Percentiles rank a stretch among this genome's conserved stretches.
Evolutionary conservation across 2,113 vertebrate genomes (phyloP).

Genomic region (Trinectes maculatus): DNA sequence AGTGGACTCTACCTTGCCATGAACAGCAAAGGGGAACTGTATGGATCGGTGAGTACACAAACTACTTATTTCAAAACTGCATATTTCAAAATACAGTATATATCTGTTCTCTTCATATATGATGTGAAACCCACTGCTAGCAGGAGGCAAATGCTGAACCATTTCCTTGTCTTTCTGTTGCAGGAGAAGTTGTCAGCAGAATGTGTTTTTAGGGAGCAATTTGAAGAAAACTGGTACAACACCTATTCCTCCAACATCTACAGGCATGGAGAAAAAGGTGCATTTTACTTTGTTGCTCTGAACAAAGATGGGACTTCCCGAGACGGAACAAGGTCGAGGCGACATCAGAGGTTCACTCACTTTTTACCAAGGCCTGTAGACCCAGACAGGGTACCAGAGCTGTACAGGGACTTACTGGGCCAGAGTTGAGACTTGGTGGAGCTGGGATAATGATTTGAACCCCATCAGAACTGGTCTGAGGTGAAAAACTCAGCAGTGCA

Average conservation of each 20-base stretch:
- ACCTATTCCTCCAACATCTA: slow-evolving; percentile 99
- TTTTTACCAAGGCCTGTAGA: slow-evolving; percentile 98
- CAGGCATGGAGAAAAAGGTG: slow-evolving; percentile 92
- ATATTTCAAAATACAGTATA: neutral
- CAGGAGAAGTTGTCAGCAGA: slow-evolving; percentile 97
- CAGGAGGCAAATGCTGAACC: slow-evolving; percentile 36
- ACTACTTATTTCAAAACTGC: neutral
- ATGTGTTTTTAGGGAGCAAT: slow-evolving; percentile 96
- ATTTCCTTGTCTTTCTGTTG: slow-evolving; percentile 33
- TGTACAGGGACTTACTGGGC: slow-evolving; percentile 97
- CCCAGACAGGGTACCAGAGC: slow-evolving; percentile 95
- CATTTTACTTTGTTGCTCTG: slow-evolving; percentile 94
- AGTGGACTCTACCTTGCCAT: slow-evolving; percentile 97
- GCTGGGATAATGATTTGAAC: neutral
- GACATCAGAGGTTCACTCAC: slow-evolving; percentile 98
- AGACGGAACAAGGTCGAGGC: slow-evolving; percentile 93
- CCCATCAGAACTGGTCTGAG: slow-evolving; percentile 17
- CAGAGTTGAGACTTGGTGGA: slow-evolving; percentile 92
- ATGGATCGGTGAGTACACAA: slow-evolving; percentile 91
- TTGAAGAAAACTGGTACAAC: slow-evolving; percentile 99
- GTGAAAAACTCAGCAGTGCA: slow-evolving; percentile 44
- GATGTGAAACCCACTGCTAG: neutral
- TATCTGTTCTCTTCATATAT: neutral
- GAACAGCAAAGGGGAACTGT: slow-evolving; percentile 94
- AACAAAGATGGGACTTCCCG: slow-evolving; percentile 96